Evolutionary conservation across 2,113 vertebrate species (phyloP).

Genomic region (Chaetorhynchus papuensis): DNA sequence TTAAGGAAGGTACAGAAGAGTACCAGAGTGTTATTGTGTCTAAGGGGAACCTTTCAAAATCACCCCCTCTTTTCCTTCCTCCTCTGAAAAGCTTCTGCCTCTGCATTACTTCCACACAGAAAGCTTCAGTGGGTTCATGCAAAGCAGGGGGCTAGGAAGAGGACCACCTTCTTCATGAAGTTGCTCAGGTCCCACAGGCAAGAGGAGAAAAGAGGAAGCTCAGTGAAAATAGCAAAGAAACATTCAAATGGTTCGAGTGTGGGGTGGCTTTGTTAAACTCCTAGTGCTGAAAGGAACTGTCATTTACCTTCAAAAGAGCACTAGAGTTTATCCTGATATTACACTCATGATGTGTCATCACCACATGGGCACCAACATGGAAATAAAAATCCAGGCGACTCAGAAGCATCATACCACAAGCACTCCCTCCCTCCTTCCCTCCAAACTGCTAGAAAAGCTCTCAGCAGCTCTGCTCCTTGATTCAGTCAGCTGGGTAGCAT

Average conservation of each 20-base stretch:
- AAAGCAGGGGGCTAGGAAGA: not conserved
- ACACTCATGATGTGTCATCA: not conserved
- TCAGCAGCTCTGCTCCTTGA: not conserved
- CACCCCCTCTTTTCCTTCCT: not conserved
- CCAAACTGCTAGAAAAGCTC: not conserved
- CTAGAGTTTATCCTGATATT: not conserved
- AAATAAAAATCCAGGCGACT: not conserved
- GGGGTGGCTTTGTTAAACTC: not conserved
- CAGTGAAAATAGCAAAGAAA: not conserved
- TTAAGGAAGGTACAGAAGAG: not conserved
- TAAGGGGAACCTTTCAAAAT: not conserved
- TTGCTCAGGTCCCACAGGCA: not conserved
- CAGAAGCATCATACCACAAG: not conserved
- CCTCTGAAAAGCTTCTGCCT: not conserved
- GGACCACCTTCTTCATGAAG: not conserved
- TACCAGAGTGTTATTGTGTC: rapidly evolving
- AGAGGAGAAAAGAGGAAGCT: not conserved
- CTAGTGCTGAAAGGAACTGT: not conserved
- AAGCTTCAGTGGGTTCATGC: not conserved
- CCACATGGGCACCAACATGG: not conserved
- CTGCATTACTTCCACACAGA: not conserved
- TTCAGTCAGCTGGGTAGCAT: not conserved
- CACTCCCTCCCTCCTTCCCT: not conserved
- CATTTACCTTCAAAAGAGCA: not conserved
- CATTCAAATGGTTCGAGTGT: not conserved